Percentiles rank a stretch among this genome's conserved stretches.
These are phyloP conservation scores for Philopotamus ludificatus DNA, from an alignment of 1,140 invertebrate species.

Conservation along the genomic window DNA sequence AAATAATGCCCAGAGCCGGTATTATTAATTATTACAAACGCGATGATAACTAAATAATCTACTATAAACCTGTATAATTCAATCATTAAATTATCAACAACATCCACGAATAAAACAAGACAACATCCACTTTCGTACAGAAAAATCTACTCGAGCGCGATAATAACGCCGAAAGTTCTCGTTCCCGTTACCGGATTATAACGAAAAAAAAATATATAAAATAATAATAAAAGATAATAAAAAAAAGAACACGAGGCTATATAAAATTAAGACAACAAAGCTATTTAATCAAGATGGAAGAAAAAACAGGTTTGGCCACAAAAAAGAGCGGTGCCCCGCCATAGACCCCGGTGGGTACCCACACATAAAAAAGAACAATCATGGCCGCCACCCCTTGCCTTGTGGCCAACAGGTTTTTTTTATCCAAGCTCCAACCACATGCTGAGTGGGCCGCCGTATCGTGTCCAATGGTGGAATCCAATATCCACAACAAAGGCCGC, in stretches of 20 bases:
- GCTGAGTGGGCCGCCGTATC: slow-evolving; percentile 7
- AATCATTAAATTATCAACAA: not conserved
- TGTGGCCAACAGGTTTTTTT: slow-evolving; percentile 15
- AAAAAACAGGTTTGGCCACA: slow-evolving; percentile 33
- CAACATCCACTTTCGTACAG: not conserved
- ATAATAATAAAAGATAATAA: slow-evolving; percentile 15
- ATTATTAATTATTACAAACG: too few species aligned
- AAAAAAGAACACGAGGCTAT: slow-evolving; percentile 12
- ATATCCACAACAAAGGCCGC: slow-evolving; percentile 13
- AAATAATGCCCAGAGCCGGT: too few species aligned
- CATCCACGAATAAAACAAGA: not conserved
- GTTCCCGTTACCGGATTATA: slow-evolving; percentile 11
- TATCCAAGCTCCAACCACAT: slow-evolving; percentile 12
- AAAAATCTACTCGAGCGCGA: not conserved
- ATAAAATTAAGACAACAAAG: slow-evolving; percentile 41
- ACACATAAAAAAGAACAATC: slow-evolving; percentile 14
- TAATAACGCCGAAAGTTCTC: not conserved
- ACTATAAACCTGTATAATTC: not conserved
- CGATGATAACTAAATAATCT: too few species aligned
- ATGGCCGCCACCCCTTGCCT: slow-evolving; percentile 24
- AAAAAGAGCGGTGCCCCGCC: slow-evolving; percentile 14
- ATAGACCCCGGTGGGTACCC: not conserved
- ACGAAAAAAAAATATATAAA: not conserved
- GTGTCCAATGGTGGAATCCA: not conserved
- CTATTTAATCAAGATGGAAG: slow-evolving; percentile 39